A percentile compares a stretch with the other conserved stretches of the same genome.
Evolutionary conservation across 2,113 vertebrate genomes (phyloP).

Genomic region (Uropsilus gracilis): DNA sequence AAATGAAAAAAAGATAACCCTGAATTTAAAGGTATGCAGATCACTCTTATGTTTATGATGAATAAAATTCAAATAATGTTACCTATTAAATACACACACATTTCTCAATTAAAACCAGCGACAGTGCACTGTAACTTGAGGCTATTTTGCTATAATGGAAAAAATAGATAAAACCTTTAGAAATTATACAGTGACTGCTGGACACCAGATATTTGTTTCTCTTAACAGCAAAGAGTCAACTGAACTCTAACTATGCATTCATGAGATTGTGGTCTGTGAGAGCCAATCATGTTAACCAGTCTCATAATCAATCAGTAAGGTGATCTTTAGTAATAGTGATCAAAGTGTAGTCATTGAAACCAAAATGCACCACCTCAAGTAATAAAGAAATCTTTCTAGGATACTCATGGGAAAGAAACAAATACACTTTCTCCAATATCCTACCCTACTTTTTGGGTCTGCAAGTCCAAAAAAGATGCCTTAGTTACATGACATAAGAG

Average conservation of each 20-base stretch:
- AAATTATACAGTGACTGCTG: neutral
- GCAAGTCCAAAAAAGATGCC: neutral
- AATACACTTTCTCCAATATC: neutral
- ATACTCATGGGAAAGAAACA: neutral
- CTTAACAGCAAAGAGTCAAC: neutral
- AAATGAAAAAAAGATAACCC: slow-evolving; percentile 70
- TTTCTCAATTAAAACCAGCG: neutral
- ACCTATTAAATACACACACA: neutral
- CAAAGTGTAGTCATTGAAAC: neutral
- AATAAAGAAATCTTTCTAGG: slow-evolving; percentile 26
- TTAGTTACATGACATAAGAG: neutral
- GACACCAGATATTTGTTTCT: neutral
- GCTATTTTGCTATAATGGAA: neutral
- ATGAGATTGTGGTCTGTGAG: neutral
- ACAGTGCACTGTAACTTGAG: neutral
- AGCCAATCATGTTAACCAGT: slow-evolving; percentile 40
- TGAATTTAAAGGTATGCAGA: slow-evolving; percentile 67
- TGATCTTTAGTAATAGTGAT: neutral
- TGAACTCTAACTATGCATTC: neutral
- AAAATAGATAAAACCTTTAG: neutral
- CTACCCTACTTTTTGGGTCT: neutral
- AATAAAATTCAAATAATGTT: slow-evolving; percentile 67
- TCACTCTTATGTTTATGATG: slow-evolving; percentile 66
- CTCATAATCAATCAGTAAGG: slow-evolving; percentile 45
- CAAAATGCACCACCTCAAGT: neutral